A percentile compares a stretch with the other conserved stretches of the same genome.
Evolutionary conservation across 2,113 vertebrate species (phyloP).

Genomic region (Peucedramus taeniatus): DNA sequence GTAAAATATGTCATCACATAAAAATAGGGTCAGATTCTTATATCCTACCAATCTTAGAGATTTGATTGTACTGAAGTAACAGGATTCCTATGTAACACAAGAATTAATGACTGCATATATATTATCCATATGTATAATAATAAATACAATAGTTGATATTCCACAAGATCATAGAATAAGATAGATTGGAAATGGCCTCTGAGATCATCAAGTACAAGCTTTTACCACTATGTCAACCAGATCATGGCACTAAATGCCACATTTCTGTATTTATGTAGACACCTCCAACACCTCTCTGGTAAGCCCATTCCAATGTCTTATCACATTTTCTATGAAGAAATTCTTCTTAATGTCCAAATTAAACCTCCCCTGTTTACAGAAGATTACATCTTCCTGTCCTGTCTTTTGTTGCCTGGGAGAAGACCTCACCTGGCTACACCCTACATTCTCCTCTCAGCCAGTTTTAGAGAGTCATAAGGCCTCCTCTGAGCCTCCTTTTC

Average conservation of each 20-base stretch:
- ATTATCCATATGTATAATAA: not conserved
- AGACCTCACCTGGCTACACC: not conserved
- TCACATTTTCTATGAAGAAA: not conserved
- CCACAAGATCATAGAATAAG: not conserved
- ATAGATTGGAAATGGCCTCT: not conserved
- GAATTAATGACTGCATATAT: not conserved
- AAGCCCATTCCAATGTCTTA: not conserved
- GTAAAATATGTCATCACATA: not conserved
- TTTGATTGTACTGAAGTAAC: not conserved
- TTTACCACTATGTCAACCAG: not conserved
- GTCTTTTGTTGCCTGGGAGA: not conserved
- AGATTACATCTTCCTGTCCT: not conserved
- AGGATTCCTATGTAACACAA: not conserved
- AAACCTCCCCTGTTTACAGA: not conserved
- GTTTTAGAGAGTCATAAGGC: not conserved
- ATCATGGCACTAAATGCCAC: not conserved
- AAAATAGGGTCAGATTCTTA: not conserved
- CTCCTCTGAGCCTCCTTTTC: not conserved
- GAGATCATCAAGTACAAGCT: not conserved
- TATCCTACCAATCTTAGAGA: not conserved
- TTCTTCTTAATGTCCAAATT: not conserved
- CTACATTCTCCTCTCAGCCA: no score
- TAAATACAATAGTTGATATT: not conserved
- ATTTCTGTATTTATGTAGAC: not conserved
- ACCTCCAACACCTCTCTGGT: not conserved